Conservation (phyloP, 1,140 invertebrate species). For the Scaptomyza montana region DNA sequence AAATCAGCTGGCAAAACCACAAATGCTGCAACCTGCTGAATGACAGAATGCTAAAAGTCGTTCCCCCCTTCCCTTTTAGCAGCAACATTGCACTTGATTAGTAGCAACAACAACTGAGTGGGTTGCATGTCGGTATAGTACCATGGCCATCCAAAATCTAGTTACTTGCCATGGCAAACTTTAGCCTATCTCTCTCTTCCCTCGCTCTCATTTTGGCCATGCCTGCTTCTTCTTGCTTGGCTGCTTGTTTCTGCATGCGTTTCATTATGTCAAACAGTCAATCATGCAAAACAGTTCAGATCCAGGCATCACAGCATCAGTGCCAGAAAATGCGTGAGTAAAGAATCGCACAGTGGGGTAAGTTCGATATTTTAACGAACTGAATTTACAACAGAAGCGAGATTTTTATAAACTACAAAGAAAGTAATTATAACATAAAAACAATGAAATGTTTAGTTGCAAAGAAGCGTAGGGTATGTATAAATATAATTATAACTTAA, state of each 20-base stretch:
- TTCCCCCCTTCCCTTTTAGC: not conserved
- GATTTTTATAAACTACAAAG: too few relatives aligned
- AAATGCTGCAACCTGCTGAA: conserved; percentile 55
- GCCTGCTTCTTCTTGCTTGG: conserved; percentile 9
- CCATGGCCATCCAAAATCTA: conserved; percentile 58
- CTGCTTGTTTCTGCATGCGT: conserved; percentile 71
- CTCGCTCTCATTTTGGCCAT: not conserved
- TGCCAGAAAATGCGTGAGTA: conserved; percentile 53
- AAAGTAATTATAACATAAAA: too few relatives aligned
- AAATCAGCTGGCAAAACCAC: conserved; percentile 69
- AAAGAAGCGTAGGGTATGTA: too few relatives aligned
- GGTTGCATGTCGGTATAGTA: too few relatives aligned
- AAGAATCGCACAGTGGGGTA: conserved; percentile 44
- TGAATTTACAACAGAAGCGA: too few relatives aligned
- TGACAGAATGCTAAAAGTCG: conserved; percentile 32
- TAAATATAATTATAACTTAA: too few relatives aligned
- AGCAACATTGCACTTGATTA: conserved; percentile 75
- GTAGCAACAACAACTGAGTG: conserved; percentile 33
- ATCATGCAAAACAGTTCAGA: conserved; percentile 78
- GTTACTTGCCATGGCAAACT: conserved; percentile 57
- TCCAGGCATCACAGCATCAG: conserved; percentile 42
- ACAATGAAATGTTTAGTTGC: too few relatives aligned
- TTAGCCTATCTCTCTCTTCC: conserved; percentile 24
- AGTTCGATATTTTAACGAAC: not conserved
- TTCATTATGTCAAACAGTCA: conserved; percentile 81